These are phyloP conservation scores for Gallinago undulata DNA, from an alignment of 2,113 vertebrate genomes.

Conservation along the genomic window DNA sequence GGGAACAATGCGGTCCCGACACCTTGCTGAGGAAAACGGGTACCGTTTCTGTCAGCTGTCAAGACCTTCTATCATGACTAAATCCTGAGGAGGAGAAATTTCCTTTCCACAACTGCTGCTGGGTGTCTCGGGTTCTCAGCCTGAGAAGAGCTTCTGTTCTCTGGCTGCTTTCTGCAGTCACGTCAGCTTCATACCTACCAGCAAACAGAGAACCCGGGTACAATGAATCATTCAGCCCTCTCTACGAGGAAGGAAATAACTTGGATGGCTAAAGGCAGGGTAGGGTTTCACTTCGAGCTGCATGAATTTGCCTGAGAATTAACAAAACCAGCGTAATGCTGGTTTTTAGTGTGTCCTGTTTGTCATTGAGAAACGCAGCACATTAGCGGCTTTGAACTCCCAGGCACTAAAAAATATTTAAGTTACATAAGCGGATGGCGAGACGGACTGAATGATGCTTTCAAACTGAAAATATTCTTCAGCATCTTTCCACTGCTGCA, in stretches of 20 bases:
- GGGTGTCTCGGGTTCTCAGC: conserved; percentile 34
- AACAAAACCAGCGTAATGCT: conserved; percentile 69
- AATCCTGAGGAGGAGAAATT: conserved; percentile 62
- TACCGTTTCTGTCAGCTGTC: conserved; percentile 37
- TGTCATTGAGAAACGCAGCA: conserved; percentile 78
- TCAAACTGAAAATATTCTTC: conserved; percentile 64
- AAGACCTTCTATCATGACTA: conserved; percentile 54
- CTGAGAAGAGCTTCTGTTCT: conserved; percentile 70
- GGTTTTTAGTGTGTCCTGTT: conserved; percentile 74
- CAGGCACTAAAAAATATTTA: conserved; percentile 76
- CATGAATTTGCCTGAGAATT: conserved; percentile 65
- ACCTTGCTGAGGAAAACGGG: conserved; percentile 8
- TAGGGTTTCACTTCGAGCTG: conserved; percentile 73
- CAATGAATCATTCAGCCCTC: conserved; percentile 78
- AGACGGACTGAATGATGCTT: conserved; percentile 68
- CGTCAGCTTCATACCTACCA: conserved; percentile 50
- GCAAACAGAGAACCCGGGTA: conserved; percentile 52
- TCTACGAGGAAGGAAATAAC: conserved; percentile 72
- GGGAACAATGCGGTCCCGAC: neutral
- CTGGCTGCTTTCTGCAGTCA: conserved; percentile 54
- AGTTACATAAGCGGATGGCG: conserved; percentile 73
- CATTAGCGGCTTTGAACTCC: conserved; percentile 76
- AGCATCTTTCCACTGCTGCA: conserved; percentile 62
- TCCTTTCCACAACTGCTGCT: conserved; percentile 41
- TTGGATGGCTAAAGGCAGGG: conserved; percentile 64